A percentile compares a stretch with the other conserved stretches of the same genome.
phyloP scores from a whole-genome alignment of 2,113 vertebrate species.

The Fregata magnificens region DNA sequence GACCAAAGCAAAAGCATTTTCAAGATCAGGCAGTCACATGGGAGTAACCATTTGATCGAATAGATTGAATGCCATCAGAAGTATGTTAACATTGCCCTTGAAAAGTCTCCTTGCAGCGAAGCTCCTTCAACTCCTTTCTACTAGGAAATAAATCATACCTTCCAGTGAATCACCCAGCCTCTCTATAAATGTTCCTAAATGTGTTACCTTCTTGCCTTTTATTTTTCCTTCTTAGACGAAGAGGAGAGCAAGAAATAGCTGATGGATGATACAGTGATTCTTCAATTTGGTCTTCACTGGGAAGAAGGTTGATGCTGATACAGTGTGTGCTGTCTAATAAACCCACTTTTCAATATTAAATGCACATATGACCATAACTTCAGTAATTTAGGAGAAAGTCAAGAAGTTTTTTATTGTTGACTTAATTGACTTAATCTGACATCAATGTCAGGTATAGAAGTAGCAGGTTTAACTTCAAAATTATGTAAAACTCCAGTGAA shows the following conservation, averaged over 20 bases:
- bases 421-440: accelerated
- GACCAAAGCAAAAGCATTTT: background rate
- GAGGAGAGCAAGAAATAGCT: background rate
- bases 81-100: background rate
- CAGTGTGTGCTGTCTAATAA: background rate
- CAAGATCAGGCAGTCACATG: background rate
- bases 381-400: background rate
- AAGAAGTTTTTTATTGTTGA: background rate
- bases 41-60: background rate
- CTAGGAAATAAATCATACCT: background rate
- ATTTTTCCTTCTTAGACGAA: background rate
- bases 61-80: background rate
- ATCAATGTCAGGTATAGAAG: background rate
- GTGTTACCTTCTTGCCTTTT: background rate
- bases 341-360: background rate
- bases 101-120: background rate
- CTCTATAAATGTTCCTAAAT: background rate
- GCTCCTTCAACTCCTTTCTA: background rate
- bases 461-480: background rate
- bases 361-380: background rate
- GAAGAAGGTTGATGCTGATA: background rate
- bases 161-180: background rate
- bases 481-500: background rate
- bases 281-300: background rate
- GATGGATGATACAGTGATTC: background rate